Evolutionary conservation across 1,140 invertebrate species (phyloP), one percentile per base, ranked within the genome.

Genomic region (Magallana ariakensis): DNA sequence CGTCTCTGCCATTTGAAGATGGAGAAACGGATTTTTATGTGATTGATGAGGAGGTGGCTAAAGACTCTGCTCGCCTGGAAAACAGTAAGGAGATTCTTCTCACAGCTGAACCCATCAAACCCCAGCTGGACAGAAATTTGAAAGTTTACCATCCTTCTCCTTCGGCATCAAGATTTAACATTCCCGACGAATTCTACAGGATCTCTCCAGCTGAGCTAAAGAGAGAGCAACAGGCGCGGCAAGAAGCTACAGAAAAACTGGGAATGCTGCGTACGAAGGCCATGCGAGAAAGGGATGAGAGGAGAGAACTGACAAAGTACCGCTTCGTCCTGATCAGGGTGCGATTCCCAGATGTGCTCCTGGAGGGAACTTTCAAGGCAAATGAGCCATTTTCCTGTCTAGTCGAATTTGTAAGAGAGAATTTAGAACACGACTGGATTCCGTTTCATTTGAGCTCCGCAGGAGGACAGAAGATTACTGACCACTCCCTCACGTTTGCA

Each of bases 251-350:
- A 16, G 98, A 98, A 92, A 96, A 96, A 92, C 96, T 96, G 90
- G 96, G 97, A 91, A 97, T 98, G 95, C 94, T 99, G 2, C 95
- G 97, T 85, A 99, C 98, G 0, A 98, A 98, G 95, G 97, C 97
- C 0, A 98, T 99, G 97, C 94, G 98, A 15, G 98, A 99, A 94
- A 97, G 97, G 91, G 97, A 98, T 81, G 97, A 98, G 93, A 93
- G 96, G 86, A 94, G 96, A 83, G 97, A 97, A 92, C 95, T 97
- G 90, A 95, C 96, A 85, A 97, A 97, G 94, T 99, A 99, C 93
- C 97, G 97, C 91, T 99, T 97, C 93, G 96, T 97, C 8, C 94
- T 98, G 2, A 96, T 99, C 80, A 94, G 98, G 89, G 96, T 99
- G 86, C 96, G 97, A 82, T 98, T 99, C 94, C 98, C 98, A 0